Evolutionary conservation across 35 echinoderm and acorn worm genomes (phyloP).

Genomic region (Patiria miniata): DNA sequence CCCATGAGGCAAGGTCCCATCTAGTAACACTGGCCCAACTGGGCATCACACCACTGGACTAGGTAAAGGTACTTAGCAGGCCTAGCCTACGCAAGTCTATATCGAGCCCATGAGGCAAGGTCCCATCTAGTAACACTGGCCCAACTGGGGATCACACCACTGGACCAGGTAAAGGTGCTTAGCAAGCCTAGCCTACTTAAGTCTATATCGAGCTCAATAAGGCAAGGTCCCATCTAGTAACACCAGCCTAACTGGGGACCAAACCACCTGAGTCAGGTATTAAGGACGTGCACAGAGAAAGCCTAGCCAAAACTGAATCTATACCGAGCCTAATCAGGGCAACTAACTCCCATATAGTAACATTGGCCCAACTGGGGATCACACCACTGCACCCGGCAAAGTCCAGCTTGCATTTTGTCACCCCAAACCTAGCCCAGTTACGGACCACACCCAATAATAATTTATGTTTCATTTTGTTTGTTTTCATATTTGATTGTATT

Average conservation of each 20-base stretch:
- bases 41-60: constrained; percentile 74
- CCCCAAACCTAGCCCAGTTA: too few species aligned
- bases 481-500: background rate
- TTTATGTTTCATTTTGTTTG: background rate
- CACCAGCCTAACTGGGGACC: constrained; percentile 59
- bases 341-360: too few species aligned
- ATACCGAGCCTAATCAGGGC: too few species aligned
- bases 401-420: too few species aligned
- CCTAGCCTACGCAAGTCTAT: too few species aligned
- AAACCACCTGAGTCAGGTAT: constrained; percentile 66
- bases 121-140: constrained; percentile 43
- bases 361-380: constrained; percentile 60
- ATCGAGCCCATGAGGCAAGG: too few species aligned
- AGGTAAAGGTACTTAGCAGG: constrained; percentile 45
- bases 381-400: too few species aligned
- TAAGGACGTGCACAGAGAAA: constrained; percentile 4
- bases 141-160: constrained; percentile 69
- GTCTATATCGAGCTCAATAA: too few species aligned
- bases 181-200: too few species aligned
- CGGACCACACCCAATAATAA: too few species aligned
- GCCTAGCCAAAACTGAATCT: too few species aligned
- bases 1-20: constrained; percentile 37
- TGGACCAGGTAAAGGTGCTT: constrained; percentile 52
- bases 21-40: background rate
- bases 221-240: too few species aligned